Evolutionary conservation across 2,797 vertebrate species (phyloP).

Genomic region (Chelidonichthys spinosus): DNA sequence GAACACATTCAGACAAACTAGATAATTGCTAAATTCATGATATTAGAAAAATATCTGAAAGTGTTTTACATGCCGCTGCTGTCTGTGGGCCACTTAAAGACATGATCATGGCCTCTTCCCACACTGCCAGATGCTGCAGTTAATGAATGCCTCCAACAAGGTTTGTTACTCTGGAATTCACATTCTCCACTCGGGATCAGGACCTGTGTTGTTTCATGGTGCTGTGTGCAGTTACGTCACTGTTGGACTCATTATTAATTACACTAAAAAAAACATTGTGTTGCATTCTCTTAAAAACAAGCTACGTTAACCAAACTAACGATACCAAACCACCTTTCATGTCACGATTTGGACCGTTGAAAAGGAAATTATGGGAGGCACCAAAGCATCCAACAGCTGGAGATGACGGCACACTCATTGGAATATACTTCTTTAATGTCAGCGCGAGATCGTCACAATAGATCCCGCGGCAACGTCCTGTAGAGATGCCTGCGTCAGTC

Average conservation of each 20-base stretch:
- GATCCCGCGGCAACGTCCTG: constrained; percentile 65
- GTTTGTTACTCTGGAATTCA: constrained; percentile 16
- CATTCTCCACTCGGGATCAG: constrained; percentile 27
- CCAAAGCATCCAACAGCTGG: constrained; percentile 41
- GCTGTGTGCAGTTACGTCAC: constrained; percentile 12
- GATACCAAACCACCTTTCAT: constrained; percentile 15
- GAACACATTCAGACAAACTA: constrained; percentile 12
- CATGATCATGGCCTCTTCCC: constrained; percentile 44
- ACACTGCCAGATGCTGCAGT: constrained; percentile 61
- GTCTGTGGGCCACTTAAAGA: constrained; percentile 20
- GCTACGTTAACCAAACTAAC: not conserved
- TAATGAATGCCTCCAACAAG: constrained; percentile 41
- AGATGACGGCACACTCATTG: constrained; percentile 31
- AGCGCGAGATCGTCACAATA: constrained; percentile 49
- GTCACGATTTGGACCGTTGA: constrained; percentile 13
- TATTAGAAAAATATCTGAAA: constrained; percentile 13
- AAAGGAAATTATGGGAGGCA: constrained; percentile 13
- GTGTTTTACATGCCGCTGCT: constrained; percentile 4
- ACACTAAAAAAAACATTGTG: constrained; percentile 8
- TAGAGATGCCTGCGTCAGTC: constrained; percentile 65
- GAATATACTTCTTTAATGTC: constrained; percentile 44
- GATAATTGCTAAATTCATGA: constrained; percentile 24
- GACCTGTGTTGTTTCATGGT: constrained; percentile 30
- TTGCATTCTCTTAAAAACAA: not conserved
- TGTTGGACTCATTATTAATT: constrained; percentile 30